Evolutionary conservation across 2,888 invertebrate species (phyloP), one percentile per base, ranked within the genome.

Genomic region (Thymelicus sylvestris): DNA sequence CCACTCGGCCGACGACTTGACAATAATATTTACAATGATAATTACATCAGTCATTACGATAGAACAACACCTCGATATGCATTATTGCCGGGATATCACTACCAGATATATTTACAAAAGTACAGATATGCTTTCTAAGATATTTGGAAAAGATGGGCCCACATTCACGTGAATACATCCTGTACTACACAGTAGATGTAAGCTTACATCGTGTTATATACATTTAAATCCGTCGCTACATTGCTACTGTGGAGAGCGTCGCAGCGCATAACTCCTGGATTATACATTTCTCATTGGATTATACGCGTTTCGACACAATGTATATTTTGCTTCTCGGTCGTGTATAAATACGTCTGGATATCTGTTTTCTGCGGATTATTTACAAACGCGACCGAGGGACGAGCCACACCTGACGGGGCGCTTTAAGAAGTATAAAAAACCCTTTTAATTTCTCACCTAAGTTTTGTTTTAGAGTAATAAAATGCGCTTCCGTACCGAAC

Each of bases 81-180:
- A 92, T 93, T 87, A 89, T 91, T 92, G 93, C 92, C 93, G 92
- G 92, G 91, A 85, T 85, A 88, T 89, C 87, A 73, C 89, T 87
- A 81, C 81, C 78, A 81, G 83, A 74, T 71, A 66, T 76, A 76
- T 76, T 75, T 76, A 74, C 76, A 77, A 71, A 62, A 74, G 72
- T 72, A 72, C 73, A 73, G 74, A 76, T 75, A 75, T 75, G 77
- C 76, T 76, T 75, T 75, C 75, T 76, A 74, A 73, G 74, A 65
- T 70, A 62, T 50, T 52, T 64, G 50, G 59, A 52, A 65, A 52
- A 70, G 70, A 65, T 70, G 70, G 70, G 48, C 70, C 70, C 70
- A 70, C 70, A 65, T 70, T 70, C 31, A 69, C 57, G 5, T 41
- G 48, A 57, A 57, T 6, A 69, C 7, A 62, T 55, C 62, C 44